phyloP scores from a whole-genome alignment of 2,113 vertebrate genomes.

The Carassius carassius region DNA sequence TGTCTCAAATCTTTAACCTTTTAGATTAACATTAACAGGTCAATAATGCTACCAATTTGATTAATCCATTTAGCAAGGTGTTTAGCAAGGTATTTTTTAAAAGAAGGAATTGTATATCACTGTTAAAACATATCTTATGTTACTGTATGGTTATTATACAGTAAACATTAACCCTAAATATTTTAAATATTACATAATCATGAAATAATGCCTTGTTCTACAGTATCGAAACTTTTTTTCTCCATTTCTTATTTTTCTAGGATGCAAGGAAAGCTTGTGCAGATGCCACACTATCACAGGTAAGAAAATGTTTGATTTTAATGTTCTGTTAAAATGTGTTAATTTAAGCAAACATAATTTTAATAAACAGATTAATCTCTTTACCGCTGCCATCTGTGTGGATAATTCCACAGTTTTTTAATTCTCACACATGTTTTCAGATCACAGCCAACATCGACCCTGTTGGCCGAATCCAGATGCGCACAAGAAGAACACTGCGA shows the following conservation, averaged over 20 bases:
- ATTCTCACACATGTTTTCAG: conserved; percentile 68
- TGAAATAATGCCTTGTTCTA: not conserved
- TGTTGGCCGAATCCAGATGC: conserved; percentile 98
- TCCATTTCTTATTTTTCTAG: conserved; percentile 56
- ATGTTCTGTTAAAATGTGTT: not conserved
- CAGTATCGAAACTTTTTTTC: not conserved
- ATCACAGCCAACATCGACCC: conserved; percentile 98
- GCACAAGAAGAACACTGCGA: conserved; percentile 94
- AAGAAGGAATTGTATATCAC: not conserved
- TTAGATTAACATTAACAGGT: not conserved
- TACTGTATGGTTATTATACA: not conserved
- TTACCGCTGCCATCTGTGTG: no score
- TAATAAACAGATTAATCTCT: not conserved
- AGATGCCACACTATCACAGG: conserved; percentile 97
- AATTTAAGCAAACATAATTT: not conserved
- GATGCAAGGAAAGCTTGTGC: conserved; percentile 85
- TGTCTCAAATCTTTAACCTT: not conserved
- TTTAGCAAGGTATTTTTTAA: not conserved
- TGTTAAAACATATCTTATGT: not conserved
- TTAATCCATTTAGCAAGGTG: not conserved
- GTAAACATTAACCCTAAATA: not conserved
- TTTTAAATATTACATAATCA: not conserved
- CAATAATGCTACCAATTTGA: not conserved
- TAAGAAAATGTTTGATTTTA: conserved; percentile 64
- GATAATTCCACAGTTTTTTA: not conserved